Evolutionary conservation across 2,888 invertebrate species (phyloP).

Genomic region (Cerastis leucographa): DNA sequence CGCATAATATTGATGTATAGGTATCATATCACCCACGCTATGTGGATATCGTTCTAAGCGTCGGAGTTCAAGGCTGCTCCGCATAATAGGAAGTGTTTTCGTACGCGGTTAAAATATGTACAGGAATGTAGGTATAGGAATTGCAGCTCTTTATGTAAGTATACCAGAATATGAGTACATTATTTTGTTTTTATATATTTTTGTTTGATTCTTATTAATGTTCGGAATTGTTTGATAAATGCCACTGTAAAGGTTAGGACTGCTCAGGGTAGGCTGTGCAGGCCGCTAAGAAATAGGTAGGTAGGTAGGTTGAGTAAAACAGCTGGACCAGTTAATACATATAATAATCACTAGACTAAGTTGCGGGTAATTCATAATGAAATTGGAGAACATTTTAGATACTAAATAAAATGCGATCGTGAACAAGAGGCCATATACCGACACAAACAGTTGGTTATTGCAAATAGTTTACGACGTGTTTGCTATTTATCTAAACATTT

Average conservation of each 20-base stretch:
- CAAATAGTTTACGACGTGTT: background rate
- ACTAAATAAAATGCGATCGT: background rate
- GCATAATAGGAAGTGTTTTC: slow-evolving; percentile 11
- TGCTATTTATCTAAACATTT: too few species aligned
- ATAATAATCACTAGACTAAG: too few species aligned
- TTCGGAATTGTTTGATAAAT: background rate
- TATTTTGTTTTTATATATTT: background rate
- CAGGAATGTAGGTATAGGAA: background rate
- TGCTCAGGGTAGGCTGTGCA: too few species aligned
- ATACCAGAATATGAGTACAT: background rate
- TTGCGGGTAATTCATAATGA: too few species aligned
- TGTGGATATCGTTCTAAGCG: slow-evolving; percentile 12
- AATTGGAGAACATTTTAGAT: background rate
- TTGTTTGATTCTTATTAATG: background rate
- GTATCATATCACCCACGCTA: slow-evolving; percentile 15
- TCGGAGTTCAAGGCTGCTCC: slow-evolving; percentile 45
- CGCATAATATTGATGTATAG: background rate
- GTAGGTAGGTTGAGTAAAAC: too few species aligned
- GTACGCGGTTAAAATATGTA: slow-evolving; percentile 2
- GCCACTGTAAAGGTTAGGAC: too few species aligned
- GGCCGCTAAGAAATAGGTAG: too few species aligned
- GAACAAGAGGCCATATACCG: background rate
- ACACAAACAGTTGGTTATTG: background rate
- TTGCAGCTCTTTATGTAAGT: background rate
- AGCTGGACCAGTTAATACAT: too few species aligned